Conservation (phyloP, 2,888 invertebrate species). For the Xestia rhomboidea region DNA sequence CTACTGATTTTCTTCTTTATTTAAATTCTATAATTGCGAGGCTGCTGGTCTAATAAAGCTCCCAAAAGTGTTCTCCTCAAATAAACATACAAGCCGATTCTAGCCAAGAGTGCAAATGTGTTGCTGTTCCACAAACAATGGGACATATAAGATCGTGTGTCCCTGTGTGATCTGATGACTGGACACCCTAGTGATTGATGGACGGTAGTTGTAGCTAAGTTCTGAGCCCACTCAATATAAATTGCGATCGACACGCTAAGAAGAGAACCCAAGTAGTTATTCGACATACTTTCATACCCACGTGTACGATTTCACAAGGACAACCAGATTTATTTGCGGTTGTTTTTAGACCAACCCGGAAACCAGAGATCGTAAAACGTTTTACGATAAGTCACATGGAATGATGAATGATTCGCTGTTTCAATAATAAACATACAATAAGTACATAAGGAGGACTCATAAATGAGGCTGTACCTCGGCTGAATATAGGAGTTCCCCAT, state of each 20-base stretch:
- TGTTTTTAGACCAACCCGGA: slow-evolving; percentile 45
- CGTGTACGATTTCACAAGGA: slow-evolving; percentile 10
- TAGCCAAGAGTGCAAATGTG: not conserved
- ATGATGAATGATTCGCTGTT: slow-evolving; percentile 44
- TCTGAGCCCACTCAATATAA: not conserved
- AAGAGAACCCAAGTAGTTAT: not conserved
- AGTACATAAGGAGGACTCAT: slow-evolving; percentile 4
- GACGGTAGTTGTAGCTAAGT: not conserved
- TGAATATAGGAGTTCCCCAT: slow-evolving; percentile 8
- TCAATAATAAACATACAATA: slow-evolving; percentile 32
- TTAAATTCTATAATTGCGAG: not conserved
- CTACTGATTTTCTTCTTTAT: not conserved
- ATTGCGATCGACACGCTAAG: not conserved
- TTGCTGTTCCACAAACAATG: not conserved
- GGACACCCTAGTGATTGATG: not conserved
- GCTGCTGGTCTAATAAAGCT: not conserved
- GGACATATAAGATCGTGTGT: not conserved
- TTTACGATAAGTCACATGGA: slow-evolving; percentile 44
- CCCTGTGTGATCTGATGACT: not conserved
- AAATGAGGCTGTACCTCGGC: slow-evolving; percentile 1
- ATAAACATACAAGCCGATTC: not conserved
- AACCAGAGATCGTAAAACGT: slow-evolving; percentile 45
- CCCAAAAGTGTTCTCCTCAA: not conserved
- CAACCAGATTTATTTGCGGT: not conserved
- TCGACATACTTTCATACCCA: slow-evolving; percentile 11